Evolutionary conservation across 2,797 vertebrate genomes (phyloP).

Genomic region (Molossus molossus): DNA sequence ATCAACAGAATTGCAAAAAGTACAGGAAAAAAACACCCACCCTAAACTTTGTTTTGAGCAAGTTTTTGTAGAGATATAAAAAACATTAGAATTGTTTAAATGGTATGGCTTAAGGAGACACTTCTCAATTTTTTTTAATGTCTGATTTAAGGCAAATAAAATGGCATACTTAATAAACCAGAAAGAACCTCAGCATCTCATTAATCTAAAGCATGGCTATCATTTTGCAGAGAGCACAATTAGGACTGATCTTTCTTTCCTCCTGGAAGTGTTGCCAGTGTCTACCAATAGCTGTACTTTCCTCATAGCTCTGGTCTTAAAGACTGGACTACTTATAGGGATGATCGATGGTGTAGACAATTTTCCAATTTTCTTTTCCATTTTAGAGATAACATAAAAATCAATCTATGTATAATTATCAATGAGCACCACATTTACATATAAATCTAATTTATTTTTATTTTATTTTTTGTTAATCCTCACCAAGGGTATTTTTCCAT

Average conservation of each 20-base stretch:
- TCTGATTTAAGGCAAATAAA: neutral
- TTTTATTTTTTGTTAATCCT: too few species aligned
- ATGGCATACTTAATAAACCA: neutral
- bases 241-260: neutral
- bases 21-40: neutral
- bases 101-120: neutral
- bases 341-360: neutral
- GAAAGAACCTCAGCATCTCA: neutral
- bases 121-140: neutral
- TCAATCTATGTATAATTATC: neutral
- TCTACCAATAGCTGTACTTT: neutral
- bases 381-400: slow-evolving; percentile 23
- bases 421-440: neutral
- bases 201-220: neutral
- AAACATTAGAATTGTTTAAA: neutral
- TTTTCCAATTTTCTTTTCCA: slow-evolving; percentile 11
- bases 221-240: neutral
- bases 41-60: neutral
- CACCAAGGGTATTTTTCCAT: too few species aligned
- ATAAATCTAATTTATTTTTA: neutral
- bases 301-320: neutral
- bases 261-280: neutral
- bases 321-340: neutral
- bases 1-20: neutral
- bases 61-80: neutral